Percentiles rank a stretch among this genome's conserved stretches.
Conservation (phyloP, 1,140 invertebrate species). For the Tetraneura akinire region DNA sequence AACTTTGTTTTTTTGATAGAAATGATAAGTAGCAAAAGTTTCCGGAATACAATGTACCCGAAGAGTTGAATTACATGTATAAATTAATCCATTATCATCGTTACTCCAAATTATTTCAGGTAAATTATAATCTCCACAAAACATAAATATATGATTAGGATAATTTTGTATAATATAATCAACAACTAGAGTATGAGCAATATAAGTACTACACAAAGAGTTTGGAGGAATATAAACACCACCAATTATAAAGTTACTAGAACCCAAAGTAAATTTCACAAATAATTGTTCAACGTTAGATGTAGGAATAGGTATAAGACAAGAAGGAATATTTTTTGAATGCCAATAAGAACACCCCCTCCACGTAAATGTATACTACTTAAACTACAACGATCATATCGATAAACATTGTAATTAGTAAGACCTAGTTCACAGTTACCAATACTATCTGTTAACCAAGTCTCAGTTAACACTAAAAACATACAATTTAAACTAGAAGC, state of each 20-base stretch:
- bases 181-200: neutral
- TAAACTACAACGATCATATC: no score
- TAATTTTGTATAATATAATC: neutral
- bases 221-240: no score
- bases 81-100: neutral
- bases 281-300: neutral
- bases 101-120: neutral
- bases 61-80: no score
- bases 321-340: neutral
- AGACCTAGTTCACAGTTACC: no score
- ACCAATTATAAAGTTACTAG: neutral
- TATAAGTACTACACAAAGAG: neutral
- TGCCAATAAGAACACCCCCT: neutral
- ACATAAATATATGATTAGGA: neutral
- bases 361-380: slow-evolving; percentile 1
- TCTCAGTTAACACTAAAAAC: no score
- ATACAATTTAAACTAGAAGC: no score
- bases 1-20: neutral
- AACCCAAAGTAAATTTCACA: neutral
- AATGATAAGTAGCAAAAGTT: neutral
- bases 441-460: no score
- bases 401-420: no score
- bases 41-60: neutral
- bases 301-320: neutral
- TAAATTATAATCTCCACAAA: neutral